Conservation (phyloP, 2,888 invertebrate species). For the Athalia cordata region DNA sequence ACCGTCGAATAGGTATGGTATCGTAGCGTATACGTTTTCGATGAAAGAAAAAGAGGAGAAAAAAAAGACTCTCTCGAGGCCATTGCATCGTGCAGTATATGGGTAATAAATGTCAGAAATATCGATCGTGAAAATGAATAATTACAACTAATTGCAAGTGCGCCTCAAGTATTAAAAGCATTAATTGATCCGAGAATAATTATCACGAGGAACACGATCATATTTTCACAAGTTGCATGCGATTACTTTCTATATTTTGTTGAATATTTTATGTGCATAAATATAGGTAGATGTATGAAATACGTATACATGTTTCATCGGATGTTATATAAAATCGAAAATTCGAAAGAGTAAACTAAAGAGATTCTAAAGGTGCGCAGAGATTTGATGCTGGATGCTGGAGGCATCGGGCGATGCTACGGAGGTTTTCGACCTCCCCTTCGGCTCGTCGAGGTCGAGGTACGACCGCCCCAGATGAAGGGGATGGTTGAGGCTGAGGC, state of each 20-base stretch:
- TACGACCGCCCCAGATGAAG: slow-evolving; percentile 2
- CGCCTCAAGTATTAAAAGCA: too few species aligned
- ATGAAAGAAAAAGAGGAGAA: neutral
- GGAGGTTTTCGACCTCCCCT: slow-evolving; percentile 35
- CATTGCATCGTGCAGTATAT: neutral
- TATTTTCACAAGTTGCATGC: too few species aligned
- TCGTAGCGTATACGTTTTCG: too few species aligned
- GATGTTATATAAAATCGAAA: slow-evolving; percentile 25
- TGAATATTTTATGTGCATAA: too few species aligned
- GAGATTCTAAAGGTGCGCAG: neutral
- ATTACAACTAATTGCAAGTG: too few species aligned
- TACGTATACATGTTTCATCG: neutral
- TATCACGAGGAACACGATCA: too few species aligned
- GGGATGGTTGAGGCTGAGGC: slow-evolving; percentile 29
- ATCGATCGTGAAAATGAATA: too few species aligned
- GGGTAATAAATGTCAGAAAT: too few species aligned
- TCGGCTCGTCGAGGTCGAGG: slow-evolving; percentile 28
- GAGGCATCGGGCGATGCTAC: neutral
- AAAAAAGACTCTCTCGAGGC: neutral
- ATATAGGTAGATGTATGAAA: too few species aligned
- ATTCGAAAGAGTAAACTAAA: neutral
- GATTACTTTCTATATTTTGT: too few species aligned
- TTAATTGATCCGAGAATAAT: too few species aligned
- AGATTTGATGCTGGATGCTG: neutral
- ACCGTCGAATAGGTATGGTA: neutral